phyloP scores from a whole-genome alignment of 2,888 invertebrate species.

The Peribatodes rhomboidaria region DNA sequence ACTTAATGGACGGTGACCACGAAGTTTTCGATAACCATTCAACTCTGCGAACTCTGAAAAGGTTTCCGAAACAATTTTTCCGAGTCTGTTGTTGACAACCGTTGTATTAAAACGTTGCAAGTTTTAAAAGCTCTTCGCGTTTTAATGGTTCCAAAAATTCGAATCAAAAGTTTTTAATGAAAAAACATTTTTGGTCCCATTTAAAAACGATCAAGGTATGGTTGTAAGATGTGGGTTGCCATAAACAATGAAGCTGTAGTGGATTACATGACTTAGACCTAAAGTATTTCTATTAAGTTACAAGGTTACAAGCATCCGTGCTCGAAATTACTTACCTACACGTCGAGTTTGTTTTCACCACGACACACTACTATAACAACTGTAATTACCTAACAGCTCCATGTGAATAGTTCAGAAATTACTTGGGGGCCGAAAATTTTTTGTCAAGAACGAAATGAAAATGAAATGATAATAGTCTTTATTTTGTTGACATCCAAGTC shows the following conservation, averaged over 20 bases:
- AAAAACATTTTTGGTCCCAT: background rate
- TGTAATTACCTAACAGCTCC: constrained; percentile 5
- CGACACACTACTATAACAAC: constrained; percentile 40
- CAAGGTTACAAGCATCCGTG: constrained; percentile 4
- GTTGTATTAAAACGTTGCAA: constrained; percentile 39
- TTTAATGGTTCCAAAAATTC: constrained; percentile 14
- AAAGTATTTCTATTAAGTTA: constrained; percentile 7
- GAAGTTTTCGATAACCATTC: constrained; percentile 49
- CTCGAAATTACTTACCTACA: constrained; percentile 9
- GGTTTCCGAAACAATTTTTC: constrained; percentile 36
- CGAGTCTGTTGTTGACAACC: constrained; percentile 37
- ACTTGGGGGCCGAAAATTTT: background rate
- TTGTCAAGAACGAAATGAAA: background rate
- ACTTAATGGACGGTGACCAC: constrained; percentile 61
- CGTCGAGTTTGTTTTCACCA: constrained; percentile 35
- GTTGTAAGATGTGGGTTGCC: background rate
- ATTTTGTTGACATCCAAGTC: background rate
- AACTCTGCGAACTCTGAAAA: constrained; percentile 39
- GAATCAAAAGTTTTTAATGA: background rate
- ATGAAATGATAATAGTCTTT: background rate
- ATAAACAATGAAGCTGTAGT: background rate
- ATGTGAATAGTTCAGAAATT: constrained; percentile 10
- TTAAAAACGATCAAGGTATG: background rate
- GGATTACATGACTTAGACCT: background rate
- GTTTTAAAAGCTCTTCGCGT: constrained; percentile 24